Conservation (phyloP, 2,113 vertebrate genomes). For the Indicator indicator region DNA sequence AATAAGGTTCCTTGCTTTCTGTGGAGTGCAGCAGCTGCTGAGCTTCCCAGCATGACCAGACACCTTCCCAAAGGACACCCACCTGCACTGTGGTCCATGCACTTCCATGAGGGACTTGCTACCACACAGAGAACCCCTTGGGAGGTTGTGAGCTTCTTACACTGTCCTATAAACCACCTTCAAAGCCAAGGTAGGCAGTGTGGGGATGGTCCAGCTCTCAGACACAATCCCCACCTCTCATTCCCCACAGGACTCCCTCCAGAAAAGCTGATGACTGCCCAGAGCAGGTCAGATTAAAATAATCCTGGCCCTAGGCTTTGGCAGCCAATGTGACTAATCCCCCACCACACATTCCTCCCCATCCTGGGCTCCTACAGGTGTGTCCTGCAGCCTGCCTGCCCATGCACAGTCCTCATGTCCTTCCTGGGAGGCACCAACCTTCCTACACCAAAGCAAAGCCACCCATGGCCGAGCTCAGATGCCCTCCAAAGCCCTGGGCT, state of each 20-base stretch:
- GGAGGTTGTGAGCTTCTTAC: not conserved
- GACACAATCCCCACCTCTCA: not conserved
- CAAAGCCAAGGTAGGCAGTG: not conserved
- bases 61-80: not conserved
- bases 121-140: not conserved
- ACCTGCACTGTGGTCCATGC: rapidly evolving
- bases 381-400: not conserved
- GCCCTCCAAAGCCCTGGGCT: not conserved
- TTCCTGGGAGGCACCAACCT: rapidly evolving
- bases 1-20: not conserved
- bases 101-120: not conserved
- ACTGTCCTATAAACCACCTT: not conserved
- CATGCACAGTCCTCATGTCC: not conserved
- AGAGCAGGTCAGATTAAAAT: not conserved
- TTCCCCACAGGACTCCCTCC: not conserved
- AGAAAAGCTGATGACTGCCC: not conserved
- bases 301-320: not conserved
- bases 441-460: not conserved
- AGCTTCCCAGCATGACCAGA: not conserved
- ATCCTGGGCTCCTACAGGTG: not conserved
- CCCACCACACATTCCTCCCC: rapidly evolving
- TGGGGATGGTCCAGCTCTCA: not conserved
- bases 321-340: not conserved
- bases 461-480: rapidly evolving
- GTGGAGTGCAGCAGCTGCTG: not conserved